Evolutionary conservation across 2,113 vertebrate genomes (phyloP), one percentile per base, ranked within the genome.

Genomic region (Actinemys pallida): DNA sequence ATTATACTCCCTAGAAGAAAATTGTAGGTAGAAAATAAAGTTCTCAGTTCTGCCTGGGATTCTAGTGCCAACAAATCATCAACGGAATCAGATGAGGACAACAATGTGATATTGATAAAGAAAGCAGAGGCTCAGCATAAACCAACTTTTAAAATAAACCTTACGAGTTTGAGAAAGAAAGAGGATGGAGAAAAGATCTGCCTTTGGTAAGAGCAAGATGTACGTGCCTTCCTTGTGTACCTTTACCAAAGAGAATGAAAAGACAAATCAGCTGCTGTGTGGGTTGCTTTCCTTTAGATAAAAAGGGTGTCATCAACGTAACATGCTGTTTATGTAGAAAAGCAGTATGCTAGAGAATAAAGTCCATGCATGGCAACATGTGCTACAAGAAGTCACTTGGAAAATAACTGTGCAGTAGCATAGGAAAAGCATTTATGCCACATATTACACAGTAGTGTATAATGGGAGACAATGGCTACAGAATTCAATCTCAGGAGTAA

Each of bases 1-100:
- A 94, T 97, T 98, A 97, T 97, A 97, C 97, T 96, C 93, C 97
- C 97, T 95, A 93, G 94, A 96, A 97, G 95, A 96, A 97, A 97
- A 97, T 96, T 94, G 96, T 97, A 97, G 97, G 96, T 97, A 96
- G 97, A 96, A 95, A 97, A 97, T 97, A 96, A 97, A 97, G 96
- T 97, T 89, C 96, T 96, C 91, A 95, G 96, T 95, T 97, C 95
- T 97, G 96, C 95, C 95, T 95, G 96, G 95, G 96, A 96, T 97
- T 97, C 97, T 95, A 97, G 96, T 95, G 96, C 97, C 97, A 98
- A 97, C 96, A 97, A 97, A 97, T 96, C 95, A 97, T 97, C 97
- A 98, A 45, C 95, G 88, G 95, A 97, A 97, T 97, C 95, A 93
- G 96, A 95, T 97, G 95, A 96, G 93, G 96, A 96, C 96, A 97